Base-by-base conservation (phyloP, 2,888 invertebrate genomes). In the Pyrrhosoma nymphula region DNA sequence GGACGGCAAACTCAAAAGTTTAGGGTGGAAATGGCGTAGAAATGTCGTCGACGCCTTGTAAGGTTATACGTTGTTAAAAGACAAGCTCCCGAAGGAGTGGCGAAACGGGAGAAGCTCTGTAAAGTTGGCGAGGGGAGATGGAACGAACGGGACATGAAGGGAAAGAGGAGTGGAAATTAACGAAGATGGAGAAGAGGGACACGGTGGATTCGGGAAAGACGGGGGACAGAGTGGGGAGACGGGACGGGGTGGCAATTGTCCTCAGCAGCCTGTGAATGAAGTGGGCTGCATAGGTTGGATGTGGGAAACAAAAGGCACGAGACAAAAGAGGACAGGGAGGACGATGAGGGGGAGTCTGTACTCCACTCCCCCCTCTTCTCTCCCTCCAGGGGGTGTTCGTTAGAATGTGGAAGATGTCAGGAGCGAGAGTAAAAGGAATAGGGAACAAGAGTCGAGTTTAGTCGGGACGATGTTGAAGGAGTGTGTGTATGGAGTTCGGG, bases 21-120 rank as follows among this genome's bases (percentile, higher is more conserved):
- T 69, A 35, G 82, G 82, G 82, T 82, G 82, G 16, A 82, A 82
- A 82, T 35, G 82, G 35, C 30, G 82, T 82, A 82, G 82, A 35
- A 82, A 30, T 82, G 82, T 82, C 82, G 82, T 82, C 82, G 82
- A 35, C 82, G 82, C 82, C 82, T 82, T 82, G 82, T 82, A 82
- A 82, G 89, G 89, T 56, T 56, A 89, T 63, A 39, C 47, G 35
- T 63, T 60, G 60, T 23, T 47, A 14, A 63, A 39, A 6, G 26
- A 14, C 10, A n/a, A n/a, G n/a, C 16, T 47, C 55, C 47, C 47
- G 26, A 30, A 69, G 39, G 47, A 93, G 47, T 10, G 39, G 39
- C 69, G 10, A 39, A 63, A 75, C 63, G 55, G 47, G 39, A n/a
- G 39, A n/a, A 93, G 39, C 26, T 35, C 60, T 6, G 23, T n/a